Conservation (phyloP, 2,888 invertebrate genomes). For the Xanthorhoe spadicearia region DNA sequence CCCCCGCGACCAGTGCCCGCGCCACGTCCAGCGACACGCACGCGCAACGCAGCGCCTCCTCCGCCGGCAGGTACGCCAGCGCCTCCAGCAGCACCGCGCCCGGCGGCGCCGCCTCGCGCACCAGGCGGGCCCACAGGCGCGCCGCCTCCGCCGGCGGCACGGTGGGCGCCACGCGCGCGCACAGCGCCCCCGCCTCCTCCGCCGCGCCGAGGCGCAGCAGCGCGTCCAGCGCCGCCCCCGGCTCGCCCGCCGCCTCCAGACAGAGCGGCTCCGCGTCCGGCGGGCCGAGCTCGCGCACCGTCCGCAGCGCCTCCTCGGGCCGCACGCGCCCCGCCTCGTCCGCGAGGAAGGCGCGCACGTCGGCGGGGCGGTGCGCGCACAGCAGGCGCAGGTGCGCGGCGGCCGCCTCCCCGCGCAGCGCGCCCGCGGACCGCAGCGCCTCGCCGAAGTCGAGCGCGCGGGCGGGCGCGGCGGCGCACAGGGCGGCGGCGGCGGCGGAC, state of each 20-base stretch:
- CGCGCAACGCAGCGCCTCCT: slow-evolving; percentile 57
- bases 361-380: slow-evolving; percentile 57
- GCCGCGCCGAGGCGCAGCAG: slow-evolving; percentile 55
- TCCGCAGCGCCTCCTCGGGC: slow-evolving; percentile 71
- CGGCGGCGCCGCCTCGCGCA: slow-evolving; percentile 55
- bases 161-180: slow-evolving; percentile 62
- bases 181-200: slow-evolving; percentile 61
- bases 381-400: slow-evolving; percentile 63
- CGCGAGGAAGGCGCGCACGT: slow-evolving; percentile 61
- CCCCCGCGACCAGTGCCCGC: slow-evolving; percentile 54
- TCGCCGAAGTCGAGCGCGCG: slow-evolving; percentile 56
- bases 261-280: slow-evolving; percentile 69
- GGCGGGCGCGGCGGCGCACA: slow-evolving; percentile 54
- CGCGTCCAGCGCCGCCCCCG: slow-evolving; percentile 66
- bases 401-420: slow-evolving; percentile 60
- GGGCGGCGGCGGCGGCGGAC: slow-evolving; percentile 54
- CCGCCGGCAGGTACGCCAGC: slow-evolving; percentile 64
- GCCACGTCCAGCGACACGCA: slow-evolving; percentile 59
- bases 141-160: slow-evolving; percentile 57
- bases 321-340: slow-evolving; percentile 66
- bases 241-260: slow-evolving; percentile 74
- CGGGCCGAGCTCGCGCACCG: slow-evolving; percentile 62
- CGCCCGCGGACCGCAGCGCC: slow-evolving; percentile 49
- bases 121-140: slow-evolving; percentile 63
- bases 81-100: slow-evolving; percentile 67